Percentiles rank a stretch among this genome's conserved stretches.
These are phyloP conservation scores for Synergus umbraculus DNA, from an alignment of 2,888 invertebrate species.

Conservation along the genomic window DNA sequence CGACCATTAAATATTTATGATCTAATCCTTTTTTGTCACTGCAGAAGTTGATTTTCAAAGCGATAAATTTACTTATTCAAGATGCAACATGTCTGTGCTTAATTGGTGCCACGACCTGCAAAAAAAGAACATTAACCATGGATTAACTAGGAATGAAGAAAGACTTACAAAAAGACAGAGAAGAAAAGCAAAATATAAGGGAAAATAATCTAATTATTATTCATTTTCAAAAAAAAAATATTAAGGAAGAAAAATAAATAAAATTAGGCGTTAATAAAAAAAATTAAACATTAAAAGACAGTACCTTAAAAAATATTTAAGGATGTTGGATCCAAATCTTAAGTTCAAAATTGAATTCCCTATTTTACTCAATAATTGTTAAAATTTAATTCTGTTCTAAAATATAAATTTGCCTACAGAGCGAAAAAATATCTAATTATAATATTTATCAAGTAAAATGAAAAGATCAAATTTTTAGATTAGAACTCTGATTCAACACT, in stretches of 20 bases:
- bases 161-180: neutral
- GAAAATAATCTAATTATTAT: neutral
- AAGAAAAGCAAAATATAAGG: neutral
- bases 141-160: neutral
- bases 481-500: no score
- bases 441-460: no score
- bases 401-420: no score
- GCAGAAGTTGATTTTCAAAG: conserved; percentile 13
- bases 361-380: no score
- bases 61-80: conserved; percentile 28
- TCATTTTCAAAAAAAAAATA: neutral
- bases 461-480: no score
- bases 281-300: neutral
- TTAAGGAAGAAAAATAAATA: neutral
- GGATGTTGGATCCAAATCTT: neutral
- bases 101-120: conserved; percentile 21
- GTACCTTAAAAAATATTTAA: neutral
- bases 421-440: no score
- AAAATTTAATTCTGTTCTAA: no score
- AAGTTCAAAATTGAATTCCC: neutral
- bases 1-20: conserved; percentile 10
- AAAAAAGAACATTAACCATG: conserved; percentile 1
- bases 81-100: neutral
- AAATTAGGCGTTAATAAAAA: neutral
- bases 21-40: conserved; percentile 14